Percentiles rank a stretch among this genome's conserved stretches.
These are phyloP conservation scores for Byasa hedistus DNA, from an alignment of 2,888 invertebrate genomes.

Conservation along the genomic window DNA sequence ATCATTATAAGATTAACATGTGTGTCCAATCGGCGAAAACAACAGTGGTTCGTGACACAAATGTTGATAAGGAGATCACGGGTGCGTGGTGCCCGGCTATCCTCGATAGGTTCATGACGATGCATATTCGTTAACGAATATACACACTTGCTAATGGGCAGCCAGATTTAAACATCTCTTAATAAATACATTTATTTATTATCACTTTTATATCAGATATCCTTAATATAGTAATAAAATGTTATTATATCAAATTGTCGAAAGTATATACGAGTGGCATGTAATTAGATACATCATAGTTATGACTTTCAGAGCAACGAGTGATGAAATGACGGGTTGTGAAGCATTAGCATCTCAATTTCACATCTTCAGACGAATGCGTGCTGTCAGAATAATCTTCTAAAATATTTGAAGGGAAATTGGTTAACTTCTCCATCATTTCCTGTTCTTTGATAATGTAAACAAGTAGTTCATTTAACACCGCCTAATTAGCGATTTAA, in stretches of 20 bases:
- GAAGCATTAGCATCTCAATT: not conserved
- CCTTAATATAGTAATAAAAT: no score
- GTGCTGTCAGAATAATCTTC: not conserved
- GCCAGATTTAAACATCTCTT: not conserved
- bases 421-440: not conserved
- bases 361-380: not conserved
- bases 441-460: not conserved
- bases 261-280: not conserved
- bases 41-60: constrained; percentile 8
- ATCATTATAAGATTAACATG: constrained; percentile 6
- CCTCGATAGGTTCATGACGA: constrained; percentile 1
- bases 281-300: not conserved
- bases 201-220: not conserved
- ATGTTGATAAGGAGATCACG: constrained; percentile 6
- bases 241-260: no score
- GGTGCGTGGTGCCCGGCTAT: not conserved
- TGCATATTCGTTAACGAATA: not conserved
- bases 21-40: constrained; percentile 9
- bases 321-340: not conserved
- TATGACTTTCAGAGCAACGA: no score
- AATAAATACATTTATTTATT: not conserved
- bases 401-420: not conserved
- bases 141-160: not conserved
- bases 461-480: not conserved
- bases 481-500: not conserved